phyloP scores from a whole-genome alignment of 2,113 vertebrate species.

The Acanthochromis polyacanthus region DNA sequence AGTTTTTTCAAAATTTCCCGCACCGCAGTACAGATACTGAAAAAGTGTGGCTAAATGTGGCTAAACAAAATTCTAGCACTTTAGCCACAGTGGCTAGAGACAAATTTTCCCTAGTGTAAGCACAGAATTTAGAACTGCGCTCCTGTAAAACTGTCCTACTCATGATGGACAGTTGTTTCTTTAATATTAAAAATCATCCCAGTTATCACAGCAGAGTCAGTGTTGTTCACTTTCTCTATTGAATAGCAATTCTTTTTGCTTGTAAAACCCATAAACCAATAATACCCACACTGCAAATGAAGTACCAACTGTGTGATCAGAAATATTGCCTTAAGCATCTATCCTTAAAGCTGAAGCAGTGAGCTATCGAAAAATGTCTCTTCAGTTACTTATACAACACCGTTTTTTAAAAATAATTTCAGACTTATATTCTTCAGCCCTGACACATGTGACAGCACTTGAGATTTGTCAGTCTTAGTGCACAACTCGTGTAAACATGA shows the following conservation, averaged over 20 bases:
- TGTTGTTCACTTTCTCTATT: neutral
- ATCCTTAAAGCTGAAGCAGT: neutral
- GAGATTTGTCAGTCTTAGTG: neutral
- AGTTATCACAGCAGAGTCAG: neutral
- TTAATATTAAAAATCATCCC: neutral
- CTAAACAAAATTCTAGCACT: too few species aligned
- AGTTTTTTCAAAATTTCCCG: too few species aligned
- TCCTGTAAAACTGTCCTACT: neutral
- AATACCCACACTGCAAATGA: neutral
- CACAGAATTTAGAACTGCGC: neutral
- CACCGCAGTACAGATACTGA: too few species aligned
- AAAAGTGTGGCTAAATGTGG: too few species aligned
- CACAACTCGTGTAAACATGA: conserved; percentile 10
- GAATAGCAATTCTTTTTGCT: neutral
- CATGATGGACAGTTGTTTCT: neutral
- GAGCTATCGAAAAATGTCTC: neutral
- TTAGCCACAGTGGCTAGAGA: too few species aligned
- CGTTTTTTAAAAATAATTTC: neutral
- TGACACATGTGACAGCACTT: neutral
- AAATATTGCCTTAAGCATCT: too few species aligned
- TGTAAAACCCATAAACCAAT: neutral
- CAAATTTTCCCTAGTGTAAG: too few species aligned
- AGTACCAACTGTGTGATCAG: too few species aligned
- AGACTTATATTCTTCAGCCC: too few species aligned
- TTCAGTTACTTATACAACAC: neutral